Conservation (phyloP, 2,113 vertebrate species). For the Falcunculus frontatus region DNA sequence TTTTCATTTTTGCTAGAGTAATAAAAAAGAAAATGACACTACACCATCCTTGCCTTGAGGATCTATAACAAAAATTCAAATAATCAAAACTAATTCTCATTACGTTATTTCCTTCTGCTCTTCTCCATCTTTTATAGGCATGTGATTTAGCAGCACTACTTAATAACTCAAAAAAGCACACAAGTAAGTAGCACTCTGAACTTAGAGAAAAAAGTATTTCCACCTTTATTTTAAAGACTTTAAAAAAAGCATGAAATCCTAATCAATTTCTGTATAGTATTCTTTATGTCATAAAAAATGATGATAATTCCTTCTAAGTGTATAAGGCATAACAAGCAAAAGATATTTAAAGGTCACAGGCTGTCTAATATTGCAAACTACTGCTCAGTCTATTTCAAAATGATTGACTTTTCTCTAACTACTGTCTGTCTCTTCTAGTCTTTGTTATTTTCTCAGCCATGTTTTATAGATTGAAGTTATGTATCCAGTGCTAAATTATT, state of each 20-base stretch:
- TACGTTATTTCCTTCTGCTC: not conserved
- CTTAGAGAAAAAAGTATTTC: not conserved
- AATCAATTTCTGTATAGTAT: not conserved
- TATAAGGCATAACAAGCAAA: not conserved
- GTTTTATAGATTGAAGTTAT: not conserved
- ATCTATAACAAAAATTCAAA: not conserved
- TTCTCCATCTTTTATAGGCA: not conserved
- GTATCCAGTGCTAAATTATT: not conserved
- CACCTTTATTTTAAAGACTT: not conserved
- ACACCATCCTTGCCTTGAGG: not conserved
- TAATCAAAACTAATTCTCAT: not conserved
- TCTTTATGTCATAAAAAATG: not conserved
- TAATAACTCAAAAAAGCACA: not conserved
- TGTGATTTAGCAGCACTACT: not conserved
- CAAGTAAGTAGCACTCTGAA: not conserved
- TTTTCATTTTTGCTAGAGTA: not conserved
- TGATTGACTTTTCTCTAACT: not conserved
- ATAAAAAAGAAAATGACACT: not conserved
- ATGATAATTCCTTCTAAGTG: not conserved
- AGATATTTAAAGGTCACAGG: slow-evolving; percentile 13
- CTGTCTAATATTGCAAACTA: not conserved
- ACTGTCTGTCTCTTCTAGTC: not conserved
- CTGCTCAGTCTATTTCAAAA: not conserved
- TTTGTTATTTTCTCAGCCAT: not conserved
- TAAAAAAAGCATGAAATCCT: not conserved